Conservation (phyloP, 2,888 invertebrate species). For the Nematopogon swammerdamellus region DNA sequence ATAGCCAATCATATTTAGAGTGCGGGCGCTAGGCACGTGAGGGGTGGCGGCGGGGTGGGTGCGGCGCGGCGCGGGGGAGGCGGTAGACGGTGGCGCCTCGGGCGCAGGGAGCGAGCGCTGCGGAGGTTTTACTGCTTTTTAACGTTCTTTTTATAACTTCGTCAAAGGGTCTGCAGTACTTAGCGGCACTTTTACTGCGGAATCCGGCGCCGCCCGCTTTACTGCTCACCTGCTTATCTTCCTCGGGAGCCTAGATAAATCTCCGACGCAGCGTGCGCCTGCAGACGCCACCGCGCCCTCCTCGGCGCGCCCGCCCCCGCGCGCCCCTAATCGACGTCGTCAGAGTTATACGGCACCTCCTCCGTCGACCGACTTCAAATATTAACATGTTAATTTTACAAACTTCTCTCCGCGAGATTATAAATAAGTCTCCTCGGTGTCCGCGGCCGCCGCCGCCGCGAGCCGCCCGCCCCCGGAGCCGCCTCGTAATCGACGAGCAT, state of each 20-base stretch:
- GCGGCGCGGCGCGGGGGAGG: too few species aligned
- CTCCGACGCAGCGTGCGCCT: conserved; percentile 23
- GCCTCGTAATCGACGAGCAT: conserved; percentile 25
- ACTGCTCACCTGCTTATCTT: conserved; percentile 49
- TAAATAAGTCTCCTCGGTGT: conserved; percentile 35
- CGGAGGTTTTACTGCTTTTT: conserved; percentile 57
- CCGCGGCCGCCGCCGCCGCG: conserved; percentile 14
- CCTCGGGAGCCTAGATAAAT: conserved; percentile 44
- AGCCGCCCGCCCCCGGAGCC: conserved; percentile 18
- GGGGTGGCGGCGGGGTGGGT: too few species aligned
- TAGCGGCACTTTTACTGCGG: conserved; percentile 18
- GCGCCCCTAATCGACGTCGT: background rate
- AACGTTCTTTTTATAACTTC: conserved; percentile 54
- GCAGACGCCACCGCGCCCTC: too few species aligned
- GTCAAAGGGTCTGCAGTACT: conserved; percentile 44
- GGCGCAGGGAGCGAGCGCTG: conserved; percentile 11
- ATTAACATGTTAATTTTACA: conserved; percentile 56
- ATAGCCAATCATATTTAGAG: conserved; percentile 35
- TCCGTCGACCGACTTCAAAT: conserved; percentile 30
- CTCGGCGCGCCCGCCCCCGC: too few species aligned
- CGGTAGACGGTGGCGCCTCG: background rate
- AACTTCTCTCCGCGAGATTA: conserved; percentile 52
- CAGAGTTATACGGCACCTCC: background rate
- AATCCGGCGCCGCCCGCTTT: conserved; percentile 35
- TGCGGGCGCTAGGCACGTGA: too few species aligned